Base-by-base conservation (phyloP, 2,888 invertebrate genomes). In the Nasonovia ribisnigri region DNA sequence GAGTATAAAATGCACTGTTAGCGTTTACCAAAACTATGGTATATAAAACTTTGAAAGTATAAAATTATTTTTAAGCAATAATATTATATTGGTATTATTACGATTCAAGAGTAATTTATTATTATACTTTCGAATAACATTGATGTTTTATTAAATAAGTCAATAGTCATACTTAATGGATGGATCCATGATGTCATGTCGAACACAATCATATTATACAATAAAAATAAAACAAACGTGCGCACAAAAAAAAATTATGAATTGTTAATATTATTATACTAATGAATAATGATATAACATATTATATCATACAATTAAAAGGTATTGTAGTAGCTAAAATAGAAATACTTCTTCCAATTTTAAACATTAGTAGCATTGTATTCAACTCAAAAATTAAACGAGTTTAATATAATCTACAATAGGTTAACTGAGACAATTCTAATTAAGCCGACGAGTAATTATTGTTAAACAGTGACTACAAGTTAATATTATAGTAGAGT, bases 401-500 rank as follows among this genome's bases (percentile, higher is more conserved):
- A 57, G 46, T 88, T 42, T 51, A 77, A 77, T 36, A 88, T 67
- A 92, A 92, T 88, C 88, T 67, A 92, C 48, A 51, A 51, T 88
- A 88, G 92, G 88, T 88, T 92, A 67, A 92, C 87, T 92, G 42
- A 67, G 51, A 92, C 51, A 88, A 88, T 88, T 88, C 77, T 92
- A 92, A 92, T 92, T 36, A 92, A 67, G n/a, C 10, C 87, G 0
- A 20, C 36, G 48, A 87, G 29, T 67, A 87, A 67, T 88, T 92
- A 26, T 92, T 29, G 92, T 92, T 92, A 87, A 92, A 87, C 48
- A 67, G 46, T 86, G 10, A 57, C 54, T 54, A 48, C 3, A 46
- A 54, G 54, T 54, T 54, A 46, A n/a, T 90, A 92, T 43, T 29
- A 92, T 88, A 60, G 29, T 48, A n/a, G n/a, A n/a, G n/a, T n/a